Base-by-base conservation (phyloP, 2,113 vertebrate genomes). In the Oreochromis spilurus region DNA sequence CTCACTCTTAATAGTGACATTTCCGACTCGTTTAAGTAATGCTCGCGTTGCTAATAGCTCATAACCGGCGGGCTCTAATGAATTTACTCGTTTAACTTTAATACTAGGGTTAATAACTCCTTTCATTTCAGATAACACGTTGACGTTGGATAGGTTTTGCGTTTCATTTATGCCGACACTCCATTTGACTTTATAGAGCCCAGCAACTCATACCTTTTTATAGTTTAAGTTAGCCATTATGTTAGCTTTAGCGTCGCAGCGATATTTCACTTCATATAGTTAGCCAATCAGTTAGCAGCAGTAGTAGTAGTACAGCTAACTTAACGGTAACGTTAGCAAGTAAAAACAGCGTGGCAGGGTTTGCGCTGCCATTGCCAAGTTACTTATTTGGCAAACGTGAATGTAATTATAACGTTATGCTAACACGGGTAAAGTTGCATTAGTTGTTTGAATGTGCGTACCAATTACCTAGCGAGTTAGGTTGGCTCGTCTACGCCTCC, bases 401-500 rank as follows among this genome's bases (percentile, higher is more conserved):
- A 5, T 24, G 34, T 53, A 50, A 13, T 83, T 78, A 13, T 21
- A 31, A 52, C 8, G 31, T 34, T 11, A 67, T 16, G 17, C 9
- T 7, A n/a, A 19, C 21, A 62, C 9, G 11, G 16, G 85, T 54
- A 65, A 21, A 19, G 13, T 90, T 79, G 45, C n/a, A 54, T 43
- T 83, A 21, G 21, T 45, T 26, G 2, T 81, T 62, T 83, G 62
- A 84, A n/a, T 57, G 4, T 50, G 45, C 31, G 81, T 83, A 77
- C 45, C 57, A 43, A 60, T 82, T 72, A 84, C 67, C 55, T 48
- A 45, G 53, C 67, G 60, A 84, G 85, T 91, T 84, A 31, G 55
- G 34, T 79, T 62, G 81, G 43, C 62, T 26, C 31, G 78, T 87
- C 72, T 26, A 29, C 81, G 81, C 85, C 91, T 60, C 91, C 91